These are phyloP conservation scores for Cryptomyrus ogoouensis DNA, from an alignment of 2,113 vertebrate genomes.

Conservation along the genomic window DNA sequence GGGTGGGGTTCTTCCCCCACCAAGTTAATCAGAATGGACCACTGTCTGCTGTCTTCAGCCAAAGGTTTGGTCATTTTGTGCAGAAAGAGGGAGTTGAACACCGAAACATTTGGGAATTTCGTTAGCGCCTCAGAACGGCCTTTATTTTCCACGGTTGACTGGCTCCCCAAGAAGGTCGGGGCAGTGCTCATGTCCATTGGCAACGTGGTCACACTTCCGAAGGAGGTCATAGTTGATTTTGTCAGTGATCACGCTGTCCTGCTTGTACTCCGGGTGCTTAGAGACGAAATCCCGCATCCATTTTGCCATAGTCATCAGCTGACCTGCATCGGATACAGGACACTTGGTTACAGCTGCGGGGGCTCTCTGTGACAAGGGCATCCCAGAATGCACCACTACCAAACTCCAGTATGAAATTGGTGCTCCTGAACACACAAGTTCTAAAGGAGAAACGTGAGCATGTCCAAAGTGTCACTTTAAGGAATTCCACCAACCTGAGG, in stretches of 20 bases:
- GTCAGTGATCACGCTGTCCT: constrained; percentile 88
- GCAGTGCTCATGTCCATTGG: constrained; percentile 75
- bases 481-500: constrained; percentile 71
- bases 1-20: constrained; percentile 52
- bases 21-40: constrained; percentile 49
- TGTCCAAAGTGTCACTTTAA: neutral
- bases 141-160: constrained; percentile 52
- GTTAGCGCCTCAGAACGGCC: neutral
- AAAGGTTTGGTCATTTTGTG: constrained; percentile 64
- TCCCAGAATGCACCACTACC: neutral
- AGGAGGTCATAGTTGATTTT: constrained; percentile 91
- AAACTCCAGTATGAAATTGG: neutral
- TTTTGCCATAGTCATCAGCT: constrained; percentile 90
- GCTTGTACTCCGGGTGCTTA: constrained; percentile 85
- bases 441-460: neutral
- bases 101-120: neutral
- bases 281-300: constrained; percentile 94
- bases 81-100: constrained; percentile 30
- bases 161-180: constrained; percentile 82
- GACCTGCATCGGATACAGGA: constrained; percentile 58
- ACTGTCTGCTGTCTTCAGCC: constrained; percentile 39
- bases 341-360: neutral
- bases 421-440: neutral
- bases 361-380: no score
- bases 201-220: constrained; percentile 78